Percentiles rank a stretch among this genome's conserved stretches.
These are phyloP conservation scores for Melanostigma gelatinosum DNA, from an alignment of 2,113 vertebrate genomes.

Conservation along the genomic window DNA sequence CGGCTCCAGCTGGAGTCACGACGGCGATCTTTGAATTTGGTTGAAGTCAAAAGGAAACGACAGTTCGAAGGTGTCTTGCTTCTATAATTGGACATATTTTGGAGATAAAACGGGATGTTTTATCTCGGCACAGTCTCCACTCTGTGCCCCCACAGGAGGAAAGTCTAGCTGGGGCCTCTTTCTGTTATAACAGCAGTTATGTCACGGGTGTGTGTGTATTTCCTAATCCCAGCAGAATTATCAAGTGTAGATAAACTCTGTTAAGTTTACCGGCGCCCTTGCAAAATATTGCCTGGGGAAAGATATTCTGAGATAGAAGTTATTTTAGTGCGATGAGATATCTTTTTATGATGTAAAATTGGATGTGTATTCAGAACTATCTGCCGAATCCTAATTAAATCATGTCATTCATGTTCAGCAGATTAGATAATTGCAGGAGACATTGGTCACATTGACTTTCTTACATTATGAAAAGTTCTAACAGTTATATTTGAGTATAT, in stretches of 20 bases:
- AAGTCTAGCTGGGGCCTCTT: constrained; percentile 6
- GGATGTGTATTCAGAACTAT: neutral
- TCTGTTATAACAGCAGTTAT: neutral
- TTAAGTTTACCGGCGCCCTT: neutral
- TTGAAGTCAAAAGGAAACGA: constrained; percentile 28
- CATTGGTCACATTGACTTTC: too few species aligned
- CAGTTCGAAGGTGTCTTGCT: constrained; percentile 22
- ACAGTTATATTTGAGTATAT: too few species aligned
- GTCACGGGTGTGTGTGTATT: neutral
- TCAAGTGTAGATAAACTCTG: neutral
- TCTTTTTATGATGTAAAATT: neutral
- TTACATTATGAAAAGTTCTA: neutral
- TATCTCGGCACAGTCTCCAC: constrained; percentile 20
- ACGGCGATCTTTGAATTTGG: constrained; percentile 9
- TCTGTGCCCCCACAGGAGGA: constrained; percentile 2
- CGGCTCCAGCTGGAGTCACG: constrained; percentile 26
- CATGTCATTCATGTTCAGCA: neutral
- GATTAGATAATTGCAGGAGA: neutral
- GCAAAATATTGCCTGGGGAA: neutral
- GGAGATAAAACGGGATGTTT: constrained; percentile 33
- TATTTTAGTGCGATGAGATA: neutral
- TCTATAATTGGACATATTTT: constrained; percentile 31
- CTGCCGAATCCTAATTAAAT: neutral
- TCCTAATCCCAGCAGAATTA: constrained; percentile 14
- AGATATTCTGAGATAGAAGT: neutral